These are phyloP conservation scores for Melanostoma scalare DNA, from an alignment of 2,888 invertebrate genomes.

Conservation along the genomic window DNA sequence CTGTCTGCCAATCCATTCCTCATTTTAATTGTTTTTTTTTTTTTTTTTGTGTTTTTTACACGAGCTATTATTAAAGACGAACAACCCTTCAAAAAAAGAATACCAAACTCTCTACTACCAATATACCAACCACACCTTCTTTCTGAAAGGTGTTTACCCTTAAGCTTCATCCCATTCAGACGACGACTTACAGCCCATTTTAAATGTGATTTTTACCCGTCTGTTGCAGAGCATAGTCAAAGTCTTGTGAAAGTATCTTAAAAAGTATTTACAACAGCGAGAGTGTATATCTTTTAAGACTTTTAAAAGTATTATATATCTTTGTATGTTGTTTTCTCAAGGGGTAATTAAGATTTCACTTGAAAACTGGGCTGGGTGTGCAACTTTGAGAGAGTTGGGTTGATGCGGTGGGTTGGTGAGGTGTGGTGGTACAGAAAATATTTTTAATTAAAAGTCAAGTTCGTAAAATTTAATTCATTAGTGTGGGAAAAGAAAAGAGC, in stretches of 20 bases:
- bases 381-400: background rate
- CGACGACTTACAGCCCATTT: constrained; percentile 35
- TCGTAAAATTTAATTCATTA: constrained; percentile 67
- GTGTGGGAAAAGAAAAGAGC: constrained; percentile 30
- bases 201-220: constrained; percentile 27
- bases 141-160: constrained; percentile 40
- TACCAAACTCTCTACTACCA: background rate
- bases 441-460: constrained; percentile 71
- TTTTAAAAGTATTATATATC: constrained; percentile 53
- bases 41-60: constrained; percentile 25
- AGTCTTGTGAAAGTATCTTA: constrained; percentile 67
- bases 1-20: constrained; percentile 47
- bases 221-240: constrained; percentile 19
- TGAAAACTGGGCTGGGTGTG: constrained; percentile 58
- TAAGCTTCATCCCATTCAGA: constrained; percentile 58
- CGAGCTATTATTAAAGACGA: constrained; percentile 65
- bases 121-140: constrained; percentile 31
- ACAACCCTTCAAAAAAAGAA: constrained; percentile 54
- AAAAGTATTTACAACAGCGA: constrained; percentile 63
- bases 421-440: constrained; percentile 30
- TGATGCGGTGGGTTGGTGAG: background rate
- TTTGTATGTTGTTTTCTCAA: constrained; percentile 61
- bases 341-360: constrained; percentile 72
- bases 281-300: constrained; percentile 61
- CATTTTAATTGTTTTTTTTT: constrained; percentile 63